These are phyloP conservation scores for Agrypnus murinus DNA, from an alignment of 2,888 invertebrate genomes.

Conservation along the genomic window DNA sequence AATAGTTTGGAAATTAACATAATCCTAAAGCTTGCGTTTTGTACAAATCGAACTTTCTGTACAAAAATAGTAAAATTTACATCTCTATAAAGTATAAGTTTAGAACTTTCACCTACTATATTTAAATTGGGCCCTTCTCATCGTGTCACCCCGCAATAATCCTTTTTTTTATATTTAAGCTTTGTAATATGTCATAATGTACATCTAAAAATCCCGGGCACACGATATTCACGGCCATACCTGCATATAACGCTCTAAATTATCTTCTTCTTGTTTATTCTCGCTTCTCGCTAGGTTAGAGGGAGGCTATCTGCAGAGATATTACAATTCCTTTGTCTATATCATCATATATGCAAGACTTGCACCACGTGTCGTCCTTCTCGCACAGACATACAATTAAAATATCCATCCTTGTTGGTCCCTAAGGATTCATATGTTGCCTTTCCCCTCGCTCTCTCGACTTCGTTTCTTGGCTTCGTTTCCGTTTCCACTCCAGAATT, in stretches of 20 bases:
- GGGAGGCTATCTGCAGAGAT: slow-evolving; percentile 67
- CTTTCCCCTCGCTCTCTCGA: slow-evolving; percentile 52
- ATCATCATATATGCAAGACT: slow-evolving; percentile 72
- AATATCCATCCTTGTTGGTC: slow-evolving; percentile 65
- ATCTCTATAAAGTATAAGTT: slow-evolving; percentile 39
- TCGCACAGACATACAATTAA: slow-evolving; percentile 66
- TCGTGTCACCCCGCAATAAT: slow-evolving; percentile 39
- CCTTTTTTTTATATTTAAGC: slow-evolving; percentile 44
- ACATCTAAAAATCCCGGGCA: slow-evolving; percentile 24
- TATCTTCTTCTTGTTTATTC: slow-evolving; percentile 65
- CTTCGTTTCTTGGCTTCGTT: slow-evolving; percentile 53
- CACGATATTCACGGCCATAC: slow-evolving; percentile 38
- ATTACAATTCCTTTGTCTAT: slow-evolving; percentile 71
- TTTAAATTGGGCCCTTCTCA: slow-evolving; percentile 44
- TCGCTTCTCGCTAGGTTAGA: slow-evolving; percentile 55
- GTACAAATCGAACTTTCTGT: slow-evolving; percentile 32
- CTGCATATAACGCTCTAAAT: slow-evolving; percentile 63
- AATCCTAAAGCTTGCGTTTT: slow-evolving; percentile 12
- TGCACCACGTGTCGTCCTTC: slow-evolving; percentile 65
- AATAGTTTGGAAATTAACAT: slow-evolving; percentile 18
- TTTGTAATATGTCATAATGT: slow-evolving; percentile 41
- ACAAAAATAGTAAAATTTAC: slow-evolving; percentile 39
- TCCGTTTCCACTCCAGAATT: slow-evolving; percentile 68
- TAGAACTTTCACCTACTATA: slow-evolving; percentile 39
- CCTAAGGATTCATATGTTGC: slow-evolving; percentile 67